Base-by-base conservation (phyloP, 2,113 vertebrate species). In the Lophochroa leadbeateri region DNA sequence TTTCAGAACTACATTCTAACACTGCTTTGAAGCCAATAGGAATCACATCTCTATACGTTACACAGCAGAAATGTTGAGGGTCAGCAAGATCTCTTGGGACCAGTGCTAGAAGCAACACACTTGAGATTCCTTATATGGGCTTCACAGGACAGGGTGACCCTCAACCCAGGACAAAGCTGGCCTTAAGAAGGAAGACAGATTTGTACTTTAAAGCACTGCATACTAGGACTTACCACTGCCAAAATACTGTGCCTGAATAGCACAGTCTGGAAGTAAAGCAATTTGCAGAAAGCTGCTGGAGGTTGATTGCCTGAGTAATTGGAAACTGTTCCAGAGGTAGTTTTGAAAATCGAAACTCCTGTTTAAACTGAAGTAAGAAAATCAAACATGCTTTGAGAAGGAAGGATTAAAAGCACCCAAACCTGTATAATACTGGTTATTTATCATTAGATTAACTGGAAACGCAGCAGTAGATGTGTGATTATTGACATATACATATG, bases 11-110 rank as follows among this genome's bases (percentile, higher is more conserved):
- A 4, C 27, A 25, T 52, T 23, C 37, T 83, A 37, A 43, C 9
- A 7, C 64, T 75, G 68, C 31, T 39, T 70, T 60, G 86, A 49
- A 78, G 53, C 25, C 67, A 17, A 5, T 6, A 43, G 35, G 18
- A 82, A 55, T 0, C 13, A 41, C 3, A 18, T 74, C 31, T 44
- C 15, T 10, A 2, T 46, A 29, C 0, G 1, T 57, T 57, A 44
- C 24, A n/a, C 14, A 46, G 65, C 18, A 52, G 60, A 63, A 61
- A 49, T 25, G 46, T 14, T 43, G 33, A 80, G 25, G 29, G 41
- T 35, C 44, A 13, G 18, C 49, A 77, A 1, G 1, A 23, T 28
- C 25, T 63, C 28, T 55, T 60, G 13, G 52, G 10, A 46, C 6
- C 25, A 25, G 29, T 78, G 25, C 11, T 41, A 50, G 43, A 50